Evolutionary conservation across 2,113 vertebrate species (phyloP).

Genomic region (Platanista minor): DNA sequence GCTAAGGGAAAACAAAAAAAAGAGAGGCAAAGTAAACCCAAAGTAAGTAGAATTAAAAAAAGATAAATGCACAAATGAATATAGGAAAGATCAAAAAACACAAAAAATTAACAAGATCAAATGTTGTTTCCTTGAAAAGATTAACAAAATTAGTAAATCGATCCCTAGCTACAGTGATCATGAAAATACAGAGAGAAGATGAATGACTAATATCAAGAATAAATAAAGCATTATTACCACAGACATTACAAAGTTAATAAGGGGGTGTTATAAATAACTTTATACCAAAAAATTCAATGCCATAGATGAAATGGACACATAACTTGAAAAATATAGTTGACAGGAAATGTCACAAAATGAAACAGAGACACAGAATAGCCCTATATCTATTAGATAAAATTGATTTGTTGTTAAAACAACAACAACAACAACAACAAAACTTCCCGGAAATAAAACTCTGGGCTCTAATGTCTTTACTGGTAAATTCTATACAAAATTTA

Average conservation of each 20-base stretch:
- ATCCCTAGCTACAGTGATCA: not conserved
- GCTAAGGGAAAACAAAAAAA: not conserved
- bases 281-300: not conserved
- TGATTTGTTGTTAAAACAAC: not conserved
- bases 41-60: not conserved
- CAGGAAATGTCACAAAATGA: not conserved
- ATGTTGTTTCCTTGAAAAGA: not conserved
- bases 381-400: not conserved
- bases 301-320: not conserved
- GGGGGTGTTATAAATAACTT: not conserved
- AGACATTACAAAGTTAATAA: not conserved
- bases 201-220: not conserved
- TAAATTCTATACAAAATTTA: not conserved
- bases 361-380: not conserved
- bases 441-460: not conserved
- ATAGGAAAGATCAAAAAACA: not conserved
- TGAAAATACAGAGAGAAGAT: not conserved
- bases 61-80: not conserved
- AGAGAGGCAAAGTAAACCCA: not conserved
- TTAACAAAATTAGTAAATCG: not conserved
- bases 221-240: not conserved
- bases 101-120: not conserved
- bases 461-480: not conserved
- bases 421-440: not conserved
- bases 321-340: not conserved